Conservation (phyloP, 2,113 vertebrate genomes). For the Peromyscus leucopus region DNA sequence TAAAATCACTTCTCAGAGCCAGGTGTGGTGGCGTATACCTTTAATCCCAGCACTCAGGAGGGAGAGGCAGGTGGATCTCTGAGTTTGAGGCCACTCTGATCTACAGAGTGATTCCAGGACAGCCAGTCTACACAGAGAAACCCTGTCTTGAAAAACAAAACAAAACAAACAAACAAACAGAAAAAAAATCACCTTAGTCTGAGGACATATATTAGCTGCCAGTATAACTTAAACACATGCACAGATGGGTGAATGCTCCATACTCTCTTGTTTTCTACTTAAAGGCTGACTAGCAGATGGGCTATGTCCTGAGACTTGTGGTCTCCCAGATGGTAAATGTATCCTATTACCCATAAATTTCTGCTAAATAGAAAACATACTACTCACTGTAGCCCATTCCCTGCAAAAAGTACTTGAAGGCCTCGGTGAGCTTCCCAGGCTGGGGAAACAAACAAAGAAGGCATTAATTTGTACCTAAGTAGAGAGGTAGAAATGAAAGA, state of each 20-base stretch:
- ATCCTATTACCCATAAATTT: background rate
- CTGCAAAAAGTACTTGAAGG: constrained; percentile 98
- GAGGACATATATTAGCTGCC: constrained; percentile 22
- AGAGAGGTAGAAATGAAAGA: constrained; percentile 1
- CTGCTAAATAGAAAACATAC: constrained; percentile 48
- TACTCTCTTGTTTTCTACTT: background rate
- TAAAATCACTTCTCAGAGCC: background rate
- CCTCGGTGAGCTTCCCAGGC: constrained; percentile 96
- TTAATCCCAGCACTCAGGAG: background rate
- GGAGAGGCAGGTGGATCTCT: background rate
- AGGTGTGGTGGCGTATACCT: background rate
- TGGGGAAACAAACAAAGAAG: constrained; percentile 69
- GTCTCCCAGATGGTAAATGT: constrained; percentile 33
- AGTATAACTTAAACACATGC: background rate
- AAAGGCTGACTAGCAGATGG: constrained; percentile 17
- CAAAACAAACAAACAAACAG: background rate
- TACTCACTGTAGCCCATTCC: constrained; percentile 99
- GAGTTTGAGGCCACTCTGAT: background rate
- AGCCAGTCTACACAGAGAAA: background rate
- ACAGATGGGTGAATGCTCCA: background rate
- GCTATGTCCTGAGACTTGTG: background rate
- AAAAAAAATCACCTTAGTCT: constrained; percentile 54
- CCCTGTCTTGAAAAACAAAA: background rate
- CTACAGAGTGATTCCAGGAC: background rate
- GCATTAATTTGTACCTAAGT: constrained; percentile 57